These are phyloP conservation scores for Antrozous pallidus DNA, from an alignment of 2,797 vertebrate species.

Conservation along the genomic window DNA sequence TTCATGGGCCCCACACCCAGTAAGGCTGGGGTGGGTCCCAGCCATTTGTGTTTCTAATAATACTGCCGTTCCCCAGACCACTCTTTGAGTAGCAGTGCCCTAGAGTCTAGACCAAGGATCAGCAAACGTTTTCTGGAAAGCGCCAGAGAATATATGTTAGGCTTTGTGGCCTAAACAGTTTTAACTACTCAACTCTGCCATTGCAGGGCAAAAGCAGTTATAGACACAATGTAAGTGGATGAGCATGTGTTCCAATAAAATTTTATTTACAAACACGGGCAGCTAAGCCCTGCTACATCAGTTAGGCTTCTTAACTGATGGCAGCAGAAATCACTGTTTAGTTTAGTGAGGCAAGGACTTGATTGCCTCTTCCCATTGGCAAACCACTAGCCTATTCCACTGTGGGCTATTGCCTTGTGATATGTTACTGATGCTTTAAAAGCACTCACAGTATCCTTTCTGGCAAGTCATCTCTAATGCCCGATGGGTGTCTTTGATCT, in stretches of 20 bases:
- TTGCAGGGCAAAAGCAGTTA: neutral
- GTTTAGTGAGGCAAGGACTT: neutral
- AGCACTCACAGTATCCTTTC: conserved; percentile 90
- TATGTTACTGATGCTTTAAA: conserved; percentile 89
- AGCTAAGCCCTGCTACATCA: neutral
- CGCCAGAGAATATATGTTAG: neutral
- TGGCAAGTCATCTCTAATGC: conserved; percentile 89
- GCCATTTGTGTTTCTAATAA: neutral
- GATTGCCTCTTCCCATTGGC: neutral
- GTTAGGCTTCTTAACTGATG: neutral
- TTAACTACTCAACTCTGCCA: neutral
- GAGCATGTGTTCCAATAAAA: neutral
- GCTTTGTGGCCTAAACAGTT: neutral
- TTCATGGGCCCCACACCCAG: neutral
- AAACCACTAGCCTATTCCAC: neutral
- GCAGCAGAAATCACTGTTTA: neutral
- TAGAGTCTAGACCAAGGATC: neutral
- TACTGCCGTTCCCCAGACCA: neutral
- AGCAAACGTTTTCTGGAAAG: neutral
- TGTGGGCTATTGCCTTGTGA: conserved; percentile 25
- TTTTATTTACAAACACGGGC: neutral
- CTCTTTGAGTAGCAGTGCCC: neutral
- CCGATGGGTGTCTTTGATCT: conserved; percentile 90
- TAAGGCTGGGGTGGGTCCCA: neutral
- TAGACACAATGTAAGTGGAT: neutral